Percentiles rank a stretch among this genome's conserved stretches.
Conservation (phyloP, 2,113 vertebrate species). For the Anoplopoma fimbria region DNA sequence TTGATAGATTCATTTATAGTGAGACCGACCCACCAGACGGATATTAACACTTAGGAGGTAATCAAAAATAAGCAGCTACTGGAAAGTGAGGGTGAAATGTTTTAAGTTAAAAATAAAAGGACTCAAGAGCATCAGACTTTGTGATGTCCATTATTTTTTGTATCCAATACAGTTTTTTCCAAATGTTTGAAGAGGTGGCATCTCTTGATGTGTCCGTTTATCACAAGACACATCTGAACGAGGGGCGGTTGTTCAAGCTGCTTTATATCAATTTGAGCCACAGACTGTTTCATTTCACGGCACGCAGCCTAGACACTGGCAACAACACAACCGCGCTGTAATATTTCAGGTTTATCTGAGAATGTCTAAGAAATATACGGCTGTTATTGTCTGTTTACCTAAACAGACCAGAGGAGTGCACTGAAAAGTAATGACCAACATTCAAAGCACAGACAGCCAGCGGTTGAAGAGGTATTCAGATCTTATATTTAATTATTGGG, state of each 20-base stretch:
- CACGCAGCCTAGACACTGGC: background rate
- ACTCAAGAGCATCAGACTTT: background rate
- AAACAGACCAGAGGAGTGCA: background rate
- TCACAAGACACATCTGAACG: background rate
- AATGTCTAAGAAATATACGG: background rate
- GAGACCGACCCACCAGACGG: background rate
- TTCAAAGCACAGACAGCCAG: background rate
- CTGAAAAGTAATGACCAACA: background rate
- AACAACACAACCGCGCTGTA: background rate
- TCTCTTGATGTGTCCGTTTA: background rate
- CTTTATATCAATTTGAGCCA: slow-evolving; percentile 53
- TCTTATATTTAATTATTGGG: background rate
- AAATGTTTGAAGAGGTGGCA: background rate
- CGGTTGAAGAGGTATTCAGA: background rate
- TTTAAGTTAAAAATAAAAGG: background rate
- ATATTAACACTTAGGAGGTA: background rate
- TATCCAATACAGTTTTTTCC: background rate
- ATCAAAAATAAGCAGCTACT: background rate
- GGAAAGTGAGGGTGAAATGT: background rate
- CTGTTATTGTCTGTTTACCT: background rate
- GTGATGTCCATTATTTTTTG: background rate
- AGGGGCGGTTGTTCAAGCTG: background rate
- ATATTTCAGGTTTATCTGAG: slow-evolving; percentile 1
- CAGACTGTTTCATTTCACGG: slow-evolving; percentile 59
- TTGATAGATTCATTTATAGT: background rate